Evolutionary conservation across 2,888 invertebrate genomes (phyloP).

Genomic region (Thymelicus lineola): DNA sequence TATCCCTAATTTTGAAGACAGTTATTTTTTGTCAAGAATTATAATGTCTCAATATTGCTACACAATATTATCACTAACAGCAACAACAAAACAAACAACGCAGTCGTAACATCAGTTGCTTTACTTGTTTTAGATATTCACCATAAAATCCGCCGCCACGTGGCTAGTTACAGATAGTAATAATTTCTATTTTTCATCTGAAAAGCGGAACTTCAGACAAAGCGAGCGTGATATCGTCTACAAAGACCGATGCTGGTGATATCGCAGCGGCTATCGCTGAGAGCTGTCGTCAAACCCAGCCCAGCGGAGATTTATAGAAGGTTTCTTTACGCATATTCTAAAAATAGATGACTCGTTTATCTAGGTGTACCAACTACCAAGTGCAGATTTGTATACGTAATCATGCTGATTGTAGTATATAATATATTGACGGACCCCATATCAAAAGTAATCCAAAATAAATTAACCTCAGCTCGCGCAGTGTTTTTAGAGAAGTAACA

Average conservation of each 20-base stretch:
- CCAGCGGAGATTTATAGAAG: background rate
- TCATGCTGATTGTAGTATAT: background rate
- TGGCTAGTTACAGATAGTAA: background rate
- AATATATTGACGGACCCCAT: no score
- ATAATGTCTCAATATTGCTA: no score
- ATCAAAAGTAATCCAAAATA: no score
- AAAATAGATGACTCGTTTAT: background rate
- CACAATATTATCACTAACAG: no score
- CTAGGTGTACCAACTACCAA: background rate
- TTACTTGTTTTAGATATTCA: no score
- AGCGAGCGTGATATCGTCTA: background rate
- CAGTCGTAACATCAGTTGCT: no score
- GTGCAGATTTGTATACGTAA: background rate
- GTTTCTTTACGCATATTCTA: background rate
- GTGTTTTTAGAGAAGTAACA: no score
- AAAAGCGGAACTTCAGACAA: background rate
- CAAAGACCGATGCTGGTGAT: constrained; percentile 3
- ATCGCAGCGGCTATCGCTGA: background rate
- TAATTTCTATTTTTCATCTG: background rate
- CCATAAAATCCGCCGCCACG: background rate
- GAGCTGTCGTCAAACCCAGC: constrained; percentile 1
- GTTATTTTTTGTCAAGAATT: no score
- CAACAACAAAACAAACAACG: no score
- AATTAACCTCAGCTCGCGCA: no score
- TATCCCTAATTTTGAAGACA: no score